Evolutionary conservation across 2,888 invertebrate genomes (phyloP).

Genomic region (Drosophila formosana): DNA sequence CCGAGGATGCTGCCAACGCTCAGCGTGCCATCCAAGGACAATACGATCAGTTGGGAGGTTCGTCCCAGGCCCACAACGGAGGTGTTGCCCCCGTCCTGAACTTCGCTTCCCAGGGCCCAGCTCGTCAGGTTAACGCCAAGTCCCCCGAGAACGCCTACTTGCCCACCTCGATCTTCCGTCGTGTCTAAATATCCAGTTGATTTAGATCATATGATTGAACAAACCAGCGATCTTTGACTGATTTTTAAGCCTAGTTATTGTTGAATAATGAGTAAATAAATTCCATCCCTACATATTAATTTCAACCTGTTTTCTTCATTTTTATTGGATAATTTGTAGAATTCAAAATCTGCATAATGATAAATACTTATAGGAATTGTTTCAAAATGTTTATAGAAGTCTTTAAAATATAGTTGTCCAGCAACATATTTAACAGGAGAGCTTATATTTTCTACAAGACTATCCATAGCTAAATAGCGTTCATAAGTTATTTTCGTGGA

Average conservation of each 20-base stretch:
- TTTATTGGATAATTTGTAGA: too few relatives aligned
- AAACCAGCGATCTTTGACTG: slow-evolving; percentile 72
- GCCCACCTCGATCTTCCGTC: slow-evolving; percentile 76
- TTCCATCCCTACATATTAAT: slow-evolving; percentile 52
- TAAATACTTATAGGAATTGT: too few relatives aligned
- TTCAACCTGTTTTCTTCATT: background rate
- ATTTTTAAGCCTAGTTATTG: slow-evolving; percentile 71
- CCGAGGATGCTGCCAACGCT: slow-evolving; percentile 82
- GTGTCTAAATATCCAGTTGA: slow-evolving; percentile 60
- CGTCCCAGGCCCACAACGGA: slow-evolving; percentile 66
- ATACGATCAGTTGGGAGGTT: slow-evolving; percentile 77
- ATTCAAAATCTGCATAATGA: too few relatives aligned
- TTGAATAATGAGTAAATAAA: slow-evolving; percentile 79
- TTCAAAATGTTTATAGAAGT: too few relatives aligned
- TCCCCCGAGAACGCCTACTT: slow-evolving; percentile 72
- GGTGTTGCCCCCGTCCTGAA: slow-evolving; percentile 81
- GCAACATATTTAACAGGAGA: too few relatives aligned
- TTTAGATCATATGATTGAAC: slow-evolving; percentile 48
- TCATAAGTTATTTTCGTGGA: too few relatives aligned
- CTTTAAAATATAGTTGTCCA: too few relatives aligned
- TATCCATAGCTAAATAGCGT: too few relatives aligned
- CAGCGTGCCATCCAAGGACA: slow-evolving; percentile 81
- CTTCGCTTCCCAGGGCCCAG: slow-evolving; percentile 75
- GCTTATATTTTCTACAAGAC: too few relatives aligned
- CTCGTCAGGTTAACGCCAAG: slow-evolving; percentile 55